Evolutionary conservation across 2,888 invertebrate species (phyloP).

Genomic region (Caenorhabditis sinica): DNA sequence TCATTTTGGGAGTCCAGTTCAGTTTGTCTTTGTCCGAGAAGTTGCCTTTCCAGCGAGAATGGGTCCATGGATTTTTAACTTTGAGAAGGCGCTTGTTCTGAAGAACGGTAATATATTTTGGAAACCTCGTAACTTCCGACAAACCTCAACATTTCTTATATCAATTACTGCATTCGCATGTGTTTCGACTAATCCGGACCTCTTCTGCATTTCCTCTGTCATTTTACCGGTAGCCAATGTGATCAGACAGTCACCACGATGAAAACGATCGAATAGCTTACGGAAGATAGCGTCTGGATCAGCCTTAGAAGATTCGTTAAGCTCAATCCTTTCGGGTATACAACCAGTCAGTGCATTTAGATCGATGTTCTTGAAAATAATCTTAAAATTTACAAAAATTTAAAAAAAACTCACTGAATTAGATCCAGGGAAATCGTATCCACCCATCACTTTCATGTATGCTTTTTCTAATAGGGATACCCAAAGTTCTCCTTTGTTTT

Average conservation of each 20-base stretch:
- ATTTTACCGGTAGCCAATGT: conserved; percentile 91
- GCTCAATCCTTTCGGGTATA: conserved; percentile 94
- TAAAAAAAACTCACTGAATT: conserved; percentile 89
- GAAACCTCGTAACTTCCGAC: neutral
- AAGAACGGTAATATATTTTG: conserved; percentile 17
- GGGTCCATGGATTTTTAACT: conserved; percentile 97
- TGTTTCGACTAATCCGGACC: conserved; percentile 93
- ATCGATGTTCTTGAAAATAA: conserved; percentile 91
- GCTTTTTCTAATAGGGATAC: conserved; percentile 93
- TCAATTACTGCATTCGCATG: conserved; percentile 96
- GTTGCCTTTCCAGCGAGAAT: conserved; percentile 95
- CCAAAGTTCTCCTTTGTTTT: conserved; percentile 73
- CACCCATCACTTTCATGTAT: conserved; percentile 96
- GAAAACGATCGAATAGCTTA: conserved; percentile 88
- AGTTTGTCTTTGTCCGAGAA: conserved; percentile 89
- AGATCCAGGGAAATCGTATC: conserved; percentile 97
- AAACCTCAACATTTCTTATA: conserved; percentile 87
- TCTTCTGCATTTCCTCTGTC: conserved; percentile 85
- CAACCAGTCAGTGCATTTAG: conserved; percentile 96
- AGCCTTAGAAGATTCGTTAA: conserved; percentile 85
- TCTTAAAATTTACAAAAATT: neutral
- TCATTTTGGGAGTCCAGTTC: conserved; percentile 92
- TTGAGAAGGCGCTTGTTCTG: conserved; percentile 90
- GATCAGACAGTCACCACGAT: conserved; percentile 89
- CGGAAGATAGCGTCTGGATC: conserved; percentile 87